Evolutionary conservation across 2,888 invertebrate genomes (phyloP).

Genomic region (Molanna angustata): DNA sequence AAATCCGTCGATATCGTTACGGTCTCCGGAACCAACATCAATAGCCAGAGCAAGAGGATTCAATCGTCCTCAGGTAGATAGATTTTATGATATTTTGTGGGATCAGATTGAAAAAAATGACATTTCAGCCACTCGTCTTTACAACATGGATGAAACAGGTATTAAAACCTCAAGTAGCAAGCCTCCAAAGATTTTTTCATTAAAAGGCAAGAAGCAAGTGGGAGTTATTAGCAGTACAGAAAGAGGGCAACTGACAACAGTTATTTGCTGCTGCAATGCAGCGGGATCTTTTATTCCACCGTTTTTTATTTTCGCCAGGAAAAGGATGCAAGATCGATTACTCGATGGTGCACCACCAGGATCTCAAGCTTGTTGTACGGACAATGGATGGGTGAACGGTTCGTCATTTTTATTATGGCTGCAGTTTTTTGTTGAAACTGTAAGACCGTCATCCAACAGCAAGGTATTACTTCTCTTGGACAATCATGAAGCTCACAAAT

Average conservation of each 20-base stretch:
- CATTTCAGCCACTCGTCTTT: neutral
- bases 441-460: slow-evolving; percentile 6
- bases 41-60: neutral
- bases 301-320: no score
- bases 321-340: no score
- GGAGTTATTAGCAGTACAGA: no score
- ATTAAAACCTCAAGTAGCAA: no score
- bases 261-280: no score
- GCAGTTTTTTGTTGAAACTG: slow-evolving; percentile 3
- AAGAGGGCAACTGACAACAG: no score
- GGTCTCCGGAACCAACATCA: neutral
- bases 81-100: neutral
- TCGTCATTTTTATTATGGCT: slow-evolving; percentile 3
- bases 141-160: no score
- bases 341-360: no score
- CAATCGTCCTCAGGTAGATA: neutral
- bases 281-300: no score
- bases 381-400: no score
- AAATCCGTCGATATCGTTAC: neutral
- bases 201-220: neutral
- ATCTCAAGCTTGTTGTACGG: no score
- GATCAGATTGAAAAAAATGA: neutral
- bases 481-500: neutral
- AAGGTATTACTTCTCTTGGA: neutral
- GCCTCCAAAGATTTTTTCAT: neutral